phyloP scores from a whole-genome alignment of 2,113 vertebrate genomes.

The Mixornis gularis region DNA sequence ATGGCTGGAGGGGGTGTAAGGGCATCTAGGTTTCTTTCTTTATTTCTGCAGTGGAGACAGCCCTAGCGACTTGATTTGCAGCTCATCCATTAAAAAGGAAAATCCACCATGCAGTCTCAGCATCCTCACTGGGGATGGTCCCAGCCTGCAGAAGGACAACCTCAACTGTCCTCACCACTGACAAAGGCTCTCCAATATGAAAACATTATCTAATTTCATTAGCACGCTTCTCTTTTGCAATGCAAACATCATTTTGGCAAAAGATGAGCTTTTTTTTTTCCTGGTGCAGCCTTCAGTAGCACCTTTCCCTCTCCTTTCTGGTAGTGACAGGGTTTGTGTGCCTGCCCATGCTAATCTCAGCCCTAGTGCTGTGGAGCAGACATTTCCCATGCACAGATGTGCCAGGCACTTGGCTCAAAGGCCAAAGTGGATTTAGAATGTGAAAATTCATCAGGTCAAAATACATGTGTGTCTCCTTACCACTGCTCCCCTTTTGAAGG shows the following conservation, averaged over 20 bases:
- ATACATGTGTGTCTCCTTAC: rapidly evolving
- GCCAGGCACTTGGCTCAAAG: not conserved
- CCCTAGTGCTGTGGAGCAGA: not conserved
- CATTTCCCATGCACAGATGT: not conserved
- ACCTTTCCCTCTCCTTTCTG: not conserved
- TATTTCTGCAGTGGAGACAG: not conserved
- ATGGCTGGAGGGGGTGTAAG: not conserved
- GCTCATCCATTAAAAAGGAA: not conserved
- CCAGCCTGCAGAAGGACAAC: not conserved
- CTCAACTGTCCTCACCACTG: rapidly evolving
- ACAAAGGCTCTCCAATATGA: not conserved
- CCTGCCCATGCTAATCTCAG: not conserved
- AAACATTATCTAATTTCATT: not conserved
- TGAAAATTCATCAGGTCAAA: not conserved
- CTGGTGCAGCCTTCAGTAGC: not conserved
- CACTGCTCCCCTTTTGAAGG: not conserved
- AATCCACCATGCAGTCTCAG: rapidly evolving
- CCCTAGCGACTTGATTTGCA: rapidly evolving
- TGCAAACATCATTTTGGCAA: not conserved
- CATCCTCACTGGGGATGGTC: not conserved
- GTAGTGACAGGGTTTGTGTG: rapidly evolving
- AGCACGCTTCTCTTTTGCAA: not conserved
- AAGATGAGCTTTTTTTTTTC: not conserved
- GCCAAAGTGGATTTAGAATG: not conserved
- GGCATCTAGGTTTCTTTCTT: not conserved